Conservation (phyloP, 2,113 vertebrate genomes). For the Anguilla japonica region DNA sequence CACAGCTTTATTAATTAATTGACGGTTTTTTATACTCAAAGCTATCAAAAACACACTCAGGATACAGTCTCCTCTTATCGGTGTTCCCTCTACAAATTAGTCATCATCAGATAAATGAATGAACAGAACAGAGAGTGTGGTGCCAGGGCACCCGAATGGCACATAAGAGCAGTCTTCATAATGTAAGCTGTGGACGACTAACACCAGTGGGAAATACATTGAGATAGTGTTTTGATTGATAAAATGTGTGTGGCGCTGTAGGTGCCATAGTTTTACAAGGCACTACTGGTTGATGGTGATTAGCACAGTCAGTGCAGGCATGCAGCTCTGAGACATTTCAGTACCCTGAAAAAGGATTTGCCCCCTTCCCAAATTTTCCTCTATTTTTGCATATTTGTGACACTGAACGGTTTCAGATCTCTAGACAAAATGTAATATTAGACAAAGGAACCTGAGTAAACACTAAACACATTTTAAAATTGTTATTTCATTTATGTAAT, state of each 20-base stretch:
- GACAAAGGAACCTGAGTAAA: too few species aligned
- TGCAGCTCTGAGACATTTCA: background rate
- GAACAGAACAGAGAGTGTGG: conserved; percentile 3
- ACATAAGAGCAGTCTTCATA: conserved; percentile 6
- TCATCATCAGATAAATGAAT: conserved; percentile 41
- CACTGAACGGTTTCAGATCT: too few species aligned
- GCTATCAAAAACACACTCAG: conserved; percentile 22
- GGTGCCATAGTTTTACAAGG: background rate
- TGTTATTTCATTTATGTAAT: too few species aligned
- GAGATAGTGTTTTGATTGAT: conserved; percentile 4
- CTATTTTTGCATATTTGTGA: too few species aligned
- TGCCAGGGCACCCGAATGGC: background rate
- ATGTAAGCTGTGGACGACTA: conserved; percentile 5
- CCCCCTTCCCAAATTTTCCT: too few species aligned
- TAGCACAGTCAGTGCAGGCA: background rate
- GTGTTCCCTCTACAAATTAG: conserved; percentile 20
- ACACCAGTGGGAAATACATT: conserved; percentile 9
- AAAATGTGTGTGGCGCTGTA: background rate
- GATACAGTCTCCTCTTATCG: conserved; percentile 23
- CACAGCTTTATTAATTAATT: conserved; percentile 20
- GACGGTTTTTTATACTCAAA: conserved; percentile 21
- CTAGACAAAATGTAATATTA: too few species aligned
- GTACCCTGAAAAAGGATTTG: too few species aligned
- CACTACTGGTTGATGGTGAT: background rate
- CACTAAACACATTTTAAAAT: too few species aligned